phyloP scores from a whole-genome alignment of 2,113 vertebrate genomes.

The Aspidoscelis tigris region DNA sequence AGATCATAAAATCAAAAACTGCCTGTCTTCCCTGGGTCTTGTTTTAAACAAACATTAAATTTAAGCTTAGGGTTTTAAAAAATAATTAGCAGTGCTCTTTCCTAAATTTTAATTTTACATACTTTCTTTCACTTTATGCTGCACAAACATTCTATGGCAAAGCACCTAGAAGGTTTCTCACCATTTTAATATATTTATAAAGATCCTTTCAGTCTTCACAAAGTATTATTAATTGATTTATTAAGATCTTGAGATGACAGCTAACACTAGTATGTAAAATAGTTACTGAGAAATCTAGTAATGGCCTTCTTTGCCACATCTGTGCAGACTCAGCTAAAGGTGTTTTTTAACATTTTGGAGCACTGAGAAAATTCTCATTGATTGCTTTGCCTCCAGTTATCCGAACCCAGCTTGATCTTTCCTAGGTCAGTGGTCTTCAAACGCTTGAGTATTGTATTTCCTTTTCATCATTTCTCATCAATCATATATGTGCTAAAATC shows the following conservation, averaged over 20 bases:
- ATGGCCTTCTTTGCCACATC: not conserved
- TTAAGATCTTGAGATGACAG: constrained; percentile 18
- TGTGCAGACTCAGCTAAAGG: not conserved
- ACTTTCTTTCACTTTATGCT: not conserved
- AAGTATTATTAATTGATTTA: constrained; percentile 32
- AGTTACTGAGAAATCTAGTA: not conserved
- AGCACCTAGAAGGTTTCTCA: not conserved
- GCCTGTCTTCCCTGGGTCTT: not conserved
- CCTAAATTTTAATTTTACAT: constrained; percentile 31
- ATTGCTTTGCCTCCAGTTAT: not conserved
- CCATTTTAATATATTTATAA: constrained; percentile 44
- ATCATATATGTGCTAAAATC: not conserved
- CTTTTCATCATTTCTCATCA: not conserved
- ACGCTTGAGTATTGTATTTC: not conserved
- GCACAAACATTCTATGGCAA: constrained; percentile 30
- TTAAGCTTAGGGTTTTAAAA: constrained; percentile 12
- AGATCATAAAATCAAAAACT: not conserved
- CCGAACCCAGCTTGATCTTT: not conserved
- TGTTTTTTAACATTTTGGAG: not conserved
- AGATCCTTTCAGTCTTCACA: constrained; percentile 19
- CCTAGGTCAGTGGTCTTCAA: not conserved
- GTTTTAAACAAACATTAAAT: not conserved
- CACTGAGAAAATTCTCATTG: not conserved
- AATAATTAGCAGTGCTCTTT: not conserved
- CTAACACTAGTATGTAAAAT: constrained; percentile 33